Percentiles rank a stretch among this genome's conserved stretches.
Evolutionary conservation across 1,140 invertebrate species (phyloP).

Genomic region (Drosophila athabasca): DNA sequence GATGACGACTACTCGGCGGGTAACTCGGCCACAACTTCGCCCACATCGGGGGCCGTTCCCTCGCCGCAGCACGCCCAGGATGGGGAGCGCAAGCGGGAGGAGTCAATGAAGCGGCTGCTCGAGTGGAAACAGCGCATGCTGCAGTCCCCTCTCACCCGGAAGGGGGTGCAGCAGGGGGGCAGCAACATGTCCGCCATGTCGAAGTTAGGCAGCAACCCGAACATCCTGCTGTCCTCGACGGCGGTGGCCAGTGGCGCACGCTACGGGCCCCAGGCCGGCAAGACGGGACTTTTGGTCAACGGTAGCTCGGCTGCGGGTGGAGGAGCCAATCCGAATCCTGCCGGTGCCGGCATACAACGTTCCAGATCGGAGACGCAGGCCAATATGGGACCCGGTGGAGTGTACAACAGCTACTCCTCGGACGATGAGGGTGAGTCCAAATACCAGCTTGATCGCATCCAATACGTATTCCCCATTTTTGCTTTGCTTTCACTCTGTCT

Average conservation of each 20-base stretch:
- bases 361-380: slow-evolving; percentile 82
- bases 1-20: slow-evolving; percentile 71
- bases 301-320: slow-evolving; percentile 70
- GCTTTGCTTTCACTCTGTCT: slow-evolving; percentile 71
- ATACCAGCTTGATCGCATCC: slow-evolving; percentile 11
- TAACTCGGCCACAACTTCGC: slow-evolving; percentile 61
- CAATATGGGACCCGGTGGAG: slow-evolving; percentile 85
- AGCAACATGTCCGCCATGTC: slow-evolving; percentile 84
- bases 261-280: slow-evolving; percentile 64
- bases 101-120: slow-evolving; percentile 94
- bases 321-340: slow-evolving; percentile 11
- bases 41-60: slow-evolving; percentile 63
- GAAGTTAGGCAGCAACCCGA: slow-evolving; percentile 80
- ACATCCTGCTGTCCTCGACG: slow-evolving; percentile 74
- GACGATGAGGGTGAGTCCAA: slow-evolving; percentile 91
- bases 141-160: slow-evolving; percentile 93
- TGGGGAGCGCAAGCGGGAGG: slow-evolving; percentile 90
- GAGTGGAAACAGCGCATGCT: slow-evolving; percentile 97
- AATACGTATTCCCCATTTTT: slow-evolving; percentile 30
- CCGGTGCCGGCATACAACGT: slow-evolving; percentile 71
- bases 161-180: slow-evolving; percentile 86
- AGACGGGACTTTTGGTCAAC: slow-evolving; percentile 49
- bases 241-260: slow-evolving; percentile 83
- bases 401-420: slow-evolving; percentile 93
- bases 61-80: slow-evolving; percentile 84